Conservation (phyloP, 2,888 invertebrate genomes). For the Pantelozetes paolii region DNA sequence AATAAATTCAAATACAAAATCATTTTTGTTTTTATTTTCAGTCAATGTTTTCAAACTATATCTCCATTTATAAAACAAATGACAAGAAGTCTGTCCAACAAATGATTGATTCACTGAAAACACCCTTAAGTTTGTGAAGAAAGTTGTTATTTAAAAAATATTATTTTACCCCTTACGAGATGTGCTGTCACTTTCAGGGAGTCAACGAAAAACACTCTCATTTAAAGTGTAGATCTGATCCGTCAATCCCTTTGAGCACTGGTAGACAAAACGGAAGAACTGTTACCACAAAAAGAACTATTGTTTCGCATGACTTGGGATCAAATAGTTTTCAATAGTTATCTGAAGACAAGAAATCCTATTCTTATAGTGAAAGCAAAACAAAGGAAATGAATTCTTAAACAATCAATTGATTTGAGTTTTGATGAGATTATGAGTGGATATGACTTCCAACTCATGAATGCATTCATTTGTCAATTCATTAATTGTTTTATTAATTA, state of each 20-base stretch:
- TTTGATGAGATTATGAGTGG: constrained; percentile 34
- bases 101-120: constrained; percentile 34
- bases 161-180: constrained; percentile 62
- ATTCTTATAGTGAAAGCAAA: constrained; percentile 13
- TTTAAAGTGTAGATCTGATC: constrained; percentile 24
- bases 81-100: constrained; percentile 19
- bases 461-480: background rate
- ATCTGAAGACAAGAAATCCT: constrained; percentile 53
- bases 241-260: constrained; percentile 43
- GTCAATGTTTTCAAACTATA: background rate
- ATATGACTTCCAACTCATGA: constrained; percentile 24
- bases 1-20: too few species aligned
- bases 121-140: constrained; percentile 2
- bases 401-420: constrained; percentile 4
- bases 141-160: constrained; percentile 50
- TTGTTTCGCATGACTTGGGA: constrained; percentile 64
- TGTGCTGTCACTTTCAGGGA: constrained; percentile 64
- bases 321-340: constrained; percentile 63
- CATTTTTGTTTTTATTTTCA: background rate
- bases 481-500: background rate
- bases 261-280: constrained; percentile 53
- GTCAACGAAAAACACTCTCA: constrained; percentile 60
- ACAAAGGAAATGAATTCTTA: background rate
- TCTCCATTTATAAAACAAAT: background rate
- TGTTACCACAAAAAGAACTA: constrained; percentile 62